phyloP scores from a whole-genome alignment of 2,888 invertebrate genomes.

The Plebejus argus region DNA sequence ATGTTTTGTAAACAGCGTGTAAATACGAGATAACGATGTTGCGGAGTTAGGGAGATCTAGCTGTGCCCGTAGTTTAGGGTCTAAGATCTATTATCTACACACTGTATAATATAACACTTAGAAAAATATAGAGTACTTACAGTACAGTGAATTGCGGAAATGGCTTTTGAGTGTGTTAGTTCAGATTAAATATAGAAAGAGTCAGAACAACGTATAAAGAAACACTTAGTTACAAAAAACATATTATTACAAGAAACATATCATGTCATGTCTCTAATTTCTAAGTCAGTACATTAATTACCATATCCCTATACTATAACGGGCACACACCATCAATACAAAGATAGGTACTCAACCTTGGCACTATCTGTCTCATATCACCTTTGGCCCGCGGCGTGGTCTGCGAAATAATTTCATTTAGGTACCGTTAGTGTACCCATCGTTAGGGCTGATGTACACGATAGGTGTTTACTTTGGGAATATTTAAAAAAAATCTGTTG shows the following conservation, averaged over 20 bases:
- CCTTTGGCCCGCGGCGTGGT: conserved; percentile 38
- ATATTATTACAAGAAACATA: neutral
- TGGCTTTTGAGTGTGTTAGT: too few relatives aligned
- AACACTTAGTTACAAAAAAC: too few relatives aligned
- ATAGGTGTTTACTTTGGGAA: neutral
- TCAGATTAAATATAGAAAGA: too few relatives aligned
- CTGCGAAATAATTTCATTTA: conserved; percentile 41
- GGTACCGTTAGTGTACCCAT: conserved; percentile 38
- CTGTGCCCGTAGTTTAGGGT: neutral
- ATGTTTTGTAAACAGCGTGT: conserved; percentile 12
- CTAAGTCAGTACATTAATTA: neutral
- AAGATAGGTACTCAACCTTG: conserved; percentile 3
- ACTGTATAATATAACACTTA: too few relatives aligned
- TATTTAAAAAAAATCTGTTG: neutral
- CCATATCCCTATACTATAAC: neutral
- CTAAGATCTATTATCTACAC: too few relatives aligned
- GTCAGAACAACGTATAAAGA: too few relatives aligned
- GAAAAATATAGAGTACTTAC: too few relatives aligned
- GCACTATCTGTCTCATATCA: conserved; percentile 28
- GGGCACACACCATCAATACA: conserved; percentile 4
- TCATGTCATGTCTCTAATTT: neutral
- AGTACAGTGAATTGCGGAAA: too few relatives aligned
- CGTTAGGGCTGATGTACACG: conserved; percentile 12
- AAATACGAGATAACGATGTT: neutral
- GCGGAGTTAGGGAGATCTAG: neutral